Conservation (phyloP, 64 coral and sea anemone genomes). For the Montipora cactus region DNA sequence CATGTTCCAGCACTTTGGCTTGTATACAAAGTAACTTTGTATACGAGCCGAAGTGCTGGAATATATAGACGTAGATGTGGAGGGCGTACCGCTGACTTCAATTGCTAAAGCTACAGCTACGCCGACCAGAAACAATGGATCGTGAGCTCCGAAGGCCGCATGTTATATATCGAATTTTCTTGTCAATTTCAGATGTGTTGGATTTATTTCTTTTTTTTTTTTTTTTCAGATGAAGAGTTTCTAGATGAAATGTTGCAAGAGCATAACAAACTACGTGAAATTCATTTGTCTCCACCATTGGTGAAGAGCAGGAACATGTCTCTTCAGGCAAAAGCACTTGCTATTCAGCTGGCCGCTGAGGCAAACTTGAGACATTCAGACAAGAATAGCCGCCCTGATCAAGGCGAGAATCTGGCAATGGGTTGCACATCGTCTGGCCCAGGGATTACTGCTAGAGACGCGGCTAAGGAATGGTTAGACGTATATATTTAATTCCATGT, state of each 20-base stretch:
- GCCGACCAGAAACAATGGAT: too few relatives aligned
- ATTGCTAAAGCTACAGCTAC: too few relatives aligned
- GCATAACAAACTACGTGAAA: slow-evolving; percentile 69
- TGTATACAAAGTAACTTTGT: too few relatives aligned
- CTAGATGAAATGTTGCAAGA: slow-evolving; percentile 59
- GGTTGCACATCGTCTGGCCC: slow-evolving; percentile 72
- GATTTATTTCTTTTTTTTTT: neutral
- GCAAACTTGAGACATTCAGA: slow-evolving; percentile 59
- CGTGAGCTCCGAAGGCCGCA: too few relatives aligned
- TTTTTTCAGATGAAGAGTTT: slow-evolving; percentile 63
- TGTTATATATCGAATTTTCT: too few relatives aligned
- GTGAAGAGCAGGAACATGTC: slow-evolving; percentile 60
- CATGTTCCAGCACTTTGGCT: too few relatives aligned
- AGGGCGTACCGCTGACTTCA: too few relatives aligned
- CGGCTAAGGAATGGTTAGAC: slow-evolving; percentile 77
- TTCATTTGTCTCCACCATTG: slow-evolving; percentile 62
- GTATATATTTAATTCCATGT: neutral
- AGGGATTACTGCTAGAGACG: slow-evolving; percentile 59
- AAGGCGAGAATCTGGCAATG: slow-evolving; percentile 78
- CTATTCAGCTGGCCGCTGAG: slow-evolving; percentile 58
- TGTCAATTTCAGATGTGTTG: too few relatives aligned
- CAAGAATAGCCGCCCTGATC: slow-evolving; percentile 52
- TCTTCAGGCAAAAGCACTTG: slow-evolving; percentile 60
- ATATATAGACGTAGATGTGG: too few relatives aligned
- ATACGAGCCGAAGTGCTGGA: too few relatives aligned